Evolutionary conservation across 2,797 vertebrate species (phyloP).

Genomic region (Clarias platycephalus): DNA sequence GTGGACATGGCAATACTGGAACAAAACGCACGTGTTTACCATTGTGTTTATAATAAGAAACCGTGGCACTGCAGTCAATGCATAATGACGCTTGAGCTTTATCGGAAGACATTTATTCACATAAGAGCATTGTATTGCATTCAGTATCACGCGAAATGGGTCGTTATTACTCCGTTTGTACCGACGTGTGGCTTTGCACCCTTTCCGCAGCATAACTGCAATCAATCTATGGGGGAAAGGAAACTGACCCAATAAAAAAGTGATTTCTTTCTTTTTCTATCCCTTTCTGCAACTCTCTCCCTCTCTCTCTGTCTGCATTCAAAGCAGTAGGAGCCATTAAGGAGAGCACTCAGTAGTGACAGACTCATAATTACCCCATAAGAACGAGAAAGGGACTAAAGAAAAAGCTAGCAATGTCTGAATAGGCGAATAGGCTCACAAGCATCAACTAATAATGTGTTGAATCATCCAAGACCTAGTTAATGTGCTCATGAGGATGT

Average conservation of each 20-base stretch:
- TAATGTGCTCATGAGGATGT: neutral
- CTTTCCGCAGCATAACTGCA: neutral
- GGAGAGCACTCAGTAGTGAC: slow-evolving; percentile 51
- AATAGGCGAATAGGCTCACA: neutral
- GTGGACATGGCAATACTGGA: slow-evolving; percentile 59
- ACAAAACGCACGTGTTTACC: neutral
- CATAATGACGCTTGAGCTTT: neutral
- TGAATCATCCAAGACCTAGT: neutral
- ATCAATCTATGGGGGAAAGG: neutral
- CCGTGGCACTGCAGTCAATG: neutral
- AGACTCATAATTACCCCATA: slow-evolving; percentile 49
- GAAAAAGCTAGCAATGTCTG: neutral
- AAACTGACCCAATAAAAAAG: neutral
- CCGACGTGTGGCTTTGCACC: neutral
- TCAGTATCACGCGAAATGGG: neutral
- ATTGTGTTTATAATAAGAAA: neutral
- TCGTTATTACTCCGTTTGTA: neutral
- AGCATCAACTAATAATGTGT: neutral
- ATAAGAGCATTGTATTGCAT: neutral
- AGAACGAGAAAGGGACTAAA: neutral
- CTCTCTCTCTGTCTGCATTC: neutral
- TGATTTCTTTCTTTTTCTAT: neutral
- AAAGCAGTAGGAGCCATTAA: slow-evolving; percentile 28
- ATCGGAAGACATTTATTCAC: neutral
- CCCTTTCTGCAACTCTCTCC: neutral